phyloP scores from a whole-genome alignment of 2,113 vertebrate genomes.

The Herpailurus yagouaroundi region DNA sequence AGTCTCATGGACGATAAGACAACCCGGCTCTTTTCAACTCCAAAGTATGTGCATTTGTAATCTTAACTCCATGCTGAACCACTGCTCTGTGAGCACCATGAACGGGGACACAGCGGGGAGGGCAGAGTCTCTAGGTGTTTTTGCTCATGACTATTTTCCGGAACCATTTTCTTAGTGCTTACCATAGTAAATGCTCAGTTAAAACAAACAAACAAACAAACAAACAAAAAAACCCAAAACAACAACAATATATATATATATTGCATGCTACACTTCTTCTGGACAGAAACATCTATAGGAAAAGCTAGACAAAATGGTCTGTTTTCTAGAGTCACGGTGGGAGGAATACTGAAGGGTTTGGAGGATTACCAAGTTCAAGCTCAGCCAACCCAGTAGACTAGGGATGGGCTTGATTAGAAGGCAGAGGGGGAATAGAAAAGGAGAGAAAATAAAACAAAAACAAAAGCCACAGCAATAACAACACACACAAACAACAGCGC shows the following conservation, averaged over 20 bases:
- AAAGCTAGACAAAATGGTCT: background rate
- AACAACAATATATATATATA: too few species aligned
- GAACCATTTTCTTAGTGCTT: conserved; percentile 5
- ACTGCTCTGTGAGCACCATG: background rate
- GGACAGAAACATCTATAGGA: background rate
- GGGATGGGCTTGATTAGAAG: background rate
- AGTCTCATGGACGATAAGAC: background rate
- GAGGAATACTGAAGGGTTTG: background rate
- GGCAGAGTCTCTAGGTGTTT: background rate
- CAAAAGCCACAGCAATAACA: background rate
- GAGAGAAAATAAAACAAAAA: background rate
- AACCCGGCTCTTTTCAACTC: background rate
- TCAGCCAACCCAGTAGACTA: background rate
- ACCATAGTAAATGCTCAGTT: background rate
- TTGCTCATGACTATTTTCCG: conserved; percentile 4
- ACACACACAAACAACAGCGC: background rate
- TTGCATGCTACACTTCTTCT: background rate
- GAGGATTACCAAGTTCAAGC: background rate
- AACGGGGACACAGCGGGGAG: background rate
- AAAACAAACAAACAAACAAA: background rate
- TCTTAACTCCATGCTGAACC: too few species aligned
- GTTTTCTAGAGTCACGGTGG: background rate
- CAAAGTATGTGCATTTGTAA: background rate
- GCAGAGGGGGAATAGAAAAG: background rate
- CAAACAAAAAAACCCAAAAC: too few species aligned